A percentile compares a stretch with the other conserved stretches of the same genome.
phyloP scores from a whole-genome alignment of 2,797 vertebrate species.

The Anabas testudineus region DNA sequence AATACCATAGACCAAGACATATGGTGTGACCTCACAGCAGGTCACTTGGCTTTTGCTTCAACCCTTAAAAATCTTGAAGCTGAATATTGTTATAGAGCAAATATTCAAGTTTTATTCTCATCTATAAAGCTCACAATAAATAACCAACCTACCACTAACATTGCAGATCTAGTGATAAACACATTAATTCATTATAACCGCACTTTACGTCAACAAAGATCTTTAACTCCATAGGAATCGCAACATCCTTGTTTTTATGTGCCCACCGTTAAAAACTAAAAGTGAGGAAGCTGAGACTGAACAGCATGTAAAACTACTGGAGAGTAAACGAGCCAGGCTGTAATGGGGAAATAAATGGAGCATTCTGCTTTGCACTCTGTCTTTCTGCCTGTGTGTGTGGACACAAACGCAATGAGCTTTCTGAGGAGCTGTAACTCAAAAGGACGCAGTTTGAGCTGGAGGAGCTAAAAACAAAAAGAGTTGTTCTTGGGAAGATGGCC shows the following conservation, averaged over 20 bases:
- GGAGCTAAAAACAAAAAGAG: slow-evolving; percentile 64
- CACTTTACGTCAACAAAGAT: slow-evolving; percentile 19
- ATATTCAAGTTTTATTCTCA: neutral
- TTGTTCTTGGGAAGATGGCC: slow-evolving; percentile 72
- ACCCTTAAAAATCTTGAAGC: neutral
- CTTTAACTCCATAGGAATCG: slow-evolving; percentile 30
- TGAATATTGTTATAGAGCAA: slow-evolving; percentile 9
- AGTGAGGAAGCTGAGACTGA: slow-evolving; percentile 60
- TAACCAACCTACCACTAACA: neutral
- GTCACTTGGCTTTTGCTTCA: slow-evolving; percentile 21
- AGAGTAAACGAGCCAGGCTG: slow-evolving; percentile 68
- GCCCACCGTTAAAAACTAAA: slow-evolving; percentile 14
- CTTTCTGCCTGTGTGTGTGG: slow-evolving; percentile 25
- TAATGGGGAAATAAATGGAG: slow-evolving; percentile 81
- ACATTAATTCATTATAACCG: slow-evolving; percentile 10
- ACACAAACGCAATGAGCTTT: slow-evolving; percentile 57
- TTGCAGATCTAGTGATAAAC: slow-evolving; percentile 7
- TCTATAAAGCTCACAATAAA: neutral
- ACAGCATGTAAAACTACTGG: slow-evolving; percentile 67
- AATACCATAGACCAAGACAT: slow-evolving; percentile 73
- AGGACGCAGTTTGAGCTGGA: slow-evolving; percentile 68
- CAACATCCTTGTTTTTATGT: slow-evolving; percentile 50
- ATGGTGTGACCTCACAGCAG: slow-evolving; percentile 48
- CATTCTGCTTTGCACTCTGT: slow-evolving; percentile 61
- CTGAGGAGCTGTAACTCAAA: slow-evolving; percentile 73